Evolutionary conservation across 2,797 vertebrate species (phyloP), one percentile per base, ranked within the genome.

Genomic region (Sarcoramphus papa): DNA sequence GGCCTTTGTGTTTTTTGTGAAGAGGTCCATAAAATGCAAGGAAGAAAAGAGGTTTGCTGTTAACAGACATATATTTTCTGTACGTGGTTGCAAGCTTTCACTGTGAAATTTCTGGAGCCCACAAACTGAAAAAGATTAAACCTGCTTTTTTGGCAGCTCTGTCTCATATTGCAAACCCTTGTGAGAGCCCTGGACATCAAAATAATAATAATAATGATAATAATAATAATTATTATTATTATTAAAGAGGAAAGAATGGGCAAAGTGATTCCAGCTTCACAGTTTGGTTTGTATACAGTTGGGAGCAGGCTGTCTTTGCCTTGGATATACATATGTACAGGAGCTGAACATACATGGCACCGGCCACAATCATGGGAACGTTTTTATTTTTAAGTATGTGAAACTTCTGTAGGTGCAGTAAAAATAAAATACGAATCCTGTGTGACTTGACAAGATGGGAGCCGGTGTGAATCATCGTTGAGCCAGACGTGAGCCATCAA

Each of bases 391-490:
- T 37, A 78, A 35, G 8, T 35, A 8, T 43, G 7, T 82, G 68
- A 50, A 8, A 9, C 14, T 78, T 68, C 5, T 62, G 9, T 90
- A 50, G 16, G 48, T 80, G 13, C 41, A 56, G 21, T 53, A 45
- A 67, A 65, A 93, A 70, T 37, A 48, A 72, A 89, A 48, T n/a
- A 35, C 25, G 73, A 67, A 25, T 47, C 30, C 27, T 60, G 3
- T 59, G 41, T 82, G 70, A 16, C 56, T 76, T 87, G 41, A 22
- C 31, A 63, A 54, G 80, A 8, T 10, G 45, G 53, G 41, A 88
- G 53, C 18, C 2, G 12, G 9, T 12, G 43, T 40, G 57, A 94
- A 23, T 57, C 28, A 31, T 25, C 0, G 0, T 30, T 41, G 50
- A 54, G 67, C n/a, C 62, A 65, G 62, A 53, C 1, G 0, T 19